These are phyloP conservation scores for Ametastegia equiseti DNA, from an alignment of 2,888 invertebrate species.

Conservation along the genomic window DNA sequence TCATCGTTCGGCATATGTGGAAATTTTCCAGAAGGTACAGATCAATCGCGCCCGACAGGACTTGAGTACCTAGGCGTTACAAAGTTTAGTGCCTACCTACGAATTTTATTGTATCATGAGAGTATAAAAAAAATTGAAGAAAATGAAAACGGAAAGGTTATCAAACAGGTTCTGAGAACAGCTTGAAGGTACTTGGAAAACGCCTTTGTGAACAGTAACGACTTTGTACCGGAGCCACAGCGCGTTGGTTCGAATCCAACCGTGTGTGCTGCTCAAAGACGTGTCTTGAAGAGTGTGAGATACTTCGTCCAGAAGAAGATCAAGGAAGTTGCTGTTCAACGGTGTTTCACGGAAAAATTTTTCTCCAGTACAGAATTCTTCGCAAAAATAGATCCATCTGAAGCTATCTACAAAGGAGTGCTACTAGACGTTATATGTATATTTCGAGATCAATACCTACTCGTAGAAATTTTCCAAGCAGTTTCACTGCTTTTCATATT, in stretches of 20 bases:
- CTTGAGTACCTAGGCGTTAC: not conserved
- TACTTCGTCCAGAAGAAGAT: slow-evolving; percentile 39
- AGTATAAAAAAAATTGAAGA: not conserved
- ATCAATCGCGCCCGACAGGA: slow-evolving; percentile 18
- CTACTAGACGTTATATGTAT: not conserved
- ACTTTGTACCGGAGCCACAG: slow-evolving; percentile 15
- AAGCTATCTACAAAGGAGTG: not conserved
- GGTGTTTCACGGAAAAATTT: slow-evolving; percentile 2
- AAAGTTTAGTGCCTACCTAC: not conserved
- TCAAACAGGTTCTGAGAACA: not conserved
- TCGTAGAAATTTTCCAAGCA: no score
- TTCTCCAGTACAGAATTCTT: not conserved
- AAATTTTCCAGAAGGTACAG: not conserved
- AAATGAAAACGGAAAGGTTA: not conserved
- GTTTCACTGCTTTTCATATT: no score
- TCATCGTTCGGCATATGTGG: not conserved
- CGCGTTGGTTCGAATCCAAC: slow-evolving; percentile 20
- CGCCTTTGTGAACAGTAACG: not conserved
- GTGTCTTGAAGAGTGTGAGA: slow-evolving; percentile 15
- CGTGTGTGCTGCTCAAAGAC: not conserved
- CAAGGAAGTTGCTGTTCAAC: slow-evolving; percentile 23
- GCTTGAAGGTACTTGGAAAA: not conserved
- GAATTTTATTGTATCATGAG: not conserved
- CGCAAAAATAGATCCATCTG: not conserved
- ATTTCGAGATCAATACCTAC: not conserved